Evolutionary conservation across 2,888 invertebrate genomes (phyloP).

Genomic region (Carpatolechia fugitivella): DNA sequence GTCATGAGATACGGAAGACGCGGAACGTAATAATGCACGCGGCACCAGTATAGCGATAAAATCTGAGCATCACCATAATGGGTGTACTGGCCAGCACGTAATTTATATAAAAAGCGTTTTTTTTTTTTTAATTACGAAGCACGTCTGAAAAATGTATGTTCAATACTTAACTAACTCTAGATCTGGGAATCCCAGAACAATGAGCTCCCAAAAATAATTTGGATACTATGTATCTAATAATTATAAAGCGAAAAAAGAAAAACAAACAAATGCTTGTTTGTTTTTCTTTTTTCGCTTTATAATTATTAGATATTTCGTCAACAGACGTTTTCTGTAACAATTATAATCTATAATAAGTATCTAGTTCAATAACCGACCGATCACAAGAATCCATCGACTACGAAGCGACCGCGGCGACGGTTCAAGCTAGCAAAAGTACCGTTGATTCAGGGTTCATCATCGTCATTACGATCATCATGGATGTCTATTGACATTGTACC

Average conservation of each 20-base stretch:
- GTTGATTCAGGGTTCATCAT: conserved; percentile 5
- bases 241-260: too few species aligned
- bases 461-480: conserved; percentile 11
- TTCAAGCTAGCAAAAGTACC: conserved; percentile 13
- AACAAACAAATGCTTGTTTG: too few species aligned
- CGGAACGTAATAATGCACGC: background rate
- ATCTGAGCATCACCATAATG: background rate
- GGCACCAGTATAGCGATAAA: conserved; percentile 1
- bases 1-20: background rate
- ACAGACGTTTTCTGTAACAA: too few species aligned
- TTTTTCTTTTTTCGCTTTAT: too few species aligned
- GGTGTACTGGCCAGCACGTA: background rate
- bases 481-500: conserved; percentile 17
- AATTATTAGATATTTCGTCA: too few species aligned
- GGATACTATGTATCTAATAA: conserved; percentile 5
- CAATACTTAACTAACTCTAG: background rate
- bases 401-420: too few species aligned
- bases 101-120: too few species aligned
- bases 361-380: conserved; percentile 13
- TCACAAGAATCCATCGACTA: conserved; percentile 6
- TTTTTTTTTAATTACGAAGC: too few species aligned
- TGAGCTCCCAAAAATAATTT: conserved; percentile 18
- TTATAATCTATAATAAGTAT: too few species aligned
- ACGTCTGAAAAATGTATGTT: conserved; percentile 7
- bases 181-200: conserved; percentile 15